phyloP scores from a whole-genome alignment of 2,888 invertebrate genomes.

The Teinopalpus imperialis region DNA sequence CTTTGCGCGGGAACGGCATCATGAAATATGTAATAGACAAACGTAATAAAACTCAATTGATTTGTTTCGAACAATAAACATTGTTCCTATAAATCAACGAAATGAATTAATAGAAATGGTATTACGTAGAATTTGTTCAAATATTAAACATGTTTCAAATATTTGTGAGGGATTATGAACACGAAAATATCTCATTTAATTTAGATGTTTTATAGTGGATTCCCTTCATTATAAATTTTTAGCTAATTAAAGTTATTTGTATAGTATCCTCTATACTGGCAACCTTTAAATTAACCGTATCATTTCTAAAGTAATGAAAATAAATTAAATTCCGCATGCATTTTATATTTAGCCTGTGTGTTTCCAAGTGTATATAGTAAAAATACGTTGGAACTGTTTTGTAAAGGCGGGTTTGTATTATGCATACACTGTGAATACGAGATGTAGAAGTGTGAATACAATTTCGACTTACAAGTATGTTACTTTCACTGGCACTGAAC shows the following conservation, averaged over 20 bases:
- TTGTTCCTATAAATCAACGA: constrained; percentile 1
- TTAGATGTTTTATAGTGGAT: no score
- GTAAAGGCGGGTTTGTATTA: constrained; percentile 23
- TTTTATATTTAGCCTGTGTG: constrained; percentile 19
- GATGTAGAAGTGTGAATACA: constrained; percentile 25
- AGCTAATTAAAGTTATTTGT: constrained; percentile 7
- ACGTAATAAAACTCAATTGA: constrained; percentile 6
- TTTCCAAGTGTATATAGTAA: constrained; percentile 13
- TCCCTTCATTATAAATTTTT: no score
- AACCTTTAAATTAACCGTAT: neutral
- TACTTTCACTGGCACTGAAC: constrained; percentile 21
- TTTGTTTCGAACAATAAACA: neutral
- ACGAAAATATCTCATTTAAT: no score
- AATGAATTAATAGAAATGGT: neutral
- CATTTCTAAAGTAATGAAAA: constrained; percentile 4
- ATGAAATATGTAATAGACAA: constrained; percentile 1
- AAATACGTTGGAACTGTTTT: constrained; percentile 22
- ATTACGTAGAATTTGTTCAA: no score
- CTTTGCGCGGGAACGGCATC: constrained; percentile 1
- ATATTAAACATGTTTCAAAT: no score
- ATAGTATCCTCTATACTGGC: no score
- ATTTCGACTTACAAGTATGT: constrained; percentile 21
- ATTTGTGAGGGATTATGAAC: no score
- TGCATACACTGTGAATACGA: constrained; percentile 25
- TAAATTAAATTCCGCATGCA: constrained; percentile 9